phyloP scores from a whole-genome alignment of 2,888 invertebrate species.

The Ctena decussata region DNA sequence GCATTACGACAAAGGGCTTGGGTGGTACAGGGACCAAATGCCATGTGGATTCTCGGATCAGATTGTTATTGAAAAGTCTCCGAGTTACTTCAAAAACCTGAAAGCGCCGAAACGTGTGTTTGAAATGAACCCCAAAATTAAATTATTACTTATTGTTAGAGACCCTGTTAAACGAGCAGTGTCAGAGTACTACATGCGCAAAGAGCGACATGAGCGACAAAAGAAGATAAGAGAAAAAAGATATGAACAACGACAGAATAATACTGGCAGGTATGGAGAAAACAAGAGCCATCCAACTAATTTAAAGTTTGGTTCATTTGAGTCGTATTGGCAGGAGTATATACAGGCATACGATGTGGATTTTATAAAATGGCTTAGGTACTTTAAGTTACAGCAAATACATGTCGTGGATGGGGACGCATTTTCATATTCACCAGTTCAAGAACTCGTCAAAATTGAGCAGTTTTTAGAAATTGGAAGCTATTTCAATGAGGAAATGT shows the following conservation, averaged over 20 bases:
- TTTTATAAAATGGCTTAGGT: neutral
- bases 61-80: conserved; percentile 98
- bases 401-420: neutral
- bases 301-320: neutral
- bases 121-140: conserved; percentile 96
- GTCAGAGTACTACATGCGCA: conserved; percentile 87
- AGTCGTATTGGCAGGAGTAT: neutral
- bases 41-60: conserved; percentile 94
- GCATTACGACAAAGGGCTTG: too few species aligned
- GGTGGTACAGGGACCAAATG: conserved; percentile 96
- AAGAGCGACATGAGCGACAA: too few species aligned
- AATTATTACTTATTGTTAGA: conserved; percentile 96
- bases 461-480: neutral
- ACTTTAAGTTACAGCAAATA: neutral
- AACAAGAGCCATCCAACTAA: neutral
- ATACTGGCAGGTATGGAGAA: neutral
- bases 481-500: neutral
- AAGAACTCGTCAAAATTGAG: neutral
- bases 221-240: too few species aligned
- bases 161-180: too few species aligned
- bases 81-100: conserved; percentile 97
- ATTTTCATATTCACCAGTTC: neutral
- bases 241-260: neutral
- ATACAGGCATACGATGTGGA: conserved; percentile 57
- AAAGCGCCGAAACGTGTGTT: conserved; percentile 97